phyloP scores from a whole-genome alignment of 2,113 vertebrate species.

The Rhombomys opimus region DNA sequence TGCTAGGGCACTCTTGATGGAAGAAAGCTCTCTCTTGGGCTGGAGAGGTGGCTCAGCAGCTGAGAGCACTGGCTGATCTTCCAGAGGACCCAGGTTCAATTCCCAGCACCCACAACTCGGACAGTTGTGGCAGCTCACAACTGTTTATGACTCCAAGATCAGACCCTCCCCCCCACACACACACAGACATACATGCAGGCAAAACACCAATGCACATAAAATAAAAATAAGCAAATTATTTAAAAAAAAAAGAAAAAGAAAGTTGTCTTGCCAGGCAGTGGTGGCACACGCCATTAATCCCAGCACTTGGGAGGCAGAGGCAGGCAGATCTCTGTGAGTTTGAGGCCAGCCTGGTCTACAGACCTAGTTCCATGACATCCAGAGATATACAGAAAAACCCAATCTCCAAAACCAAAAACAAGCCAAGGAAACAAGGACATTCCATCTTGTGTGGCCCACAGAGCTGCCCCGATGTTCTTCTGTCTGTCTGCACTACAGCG shows the following conservation, averaged over 20 bases:
- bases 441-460: neutral
- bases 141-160: no score
- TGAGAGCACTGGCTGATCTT: no score
- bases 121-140: no score
- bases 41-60: no score
- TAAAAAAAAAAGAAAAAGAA: no score
- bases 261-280: neutral
- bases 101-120: no score
- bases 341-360: neutral
- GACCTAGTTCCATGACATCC: neutral
- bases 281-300: neutral
- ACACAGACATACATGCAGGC: no score
- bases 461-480: neutral
- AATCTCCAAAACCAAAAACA: neutral
- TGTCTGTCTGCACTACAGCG: neutral
- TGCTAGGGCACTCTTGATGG: neutral
- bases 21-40: conserved; percentile 14
- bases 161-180: no score
- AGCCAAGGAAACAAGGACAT: neutral
- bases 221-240: no score
- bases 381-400: neutral
- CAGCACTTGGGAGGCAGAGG: neutral
- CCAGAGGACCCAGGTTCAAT: no score
- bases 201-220: no score
- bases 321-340: neutral